These are phyloP conservation scores for Hydractinia symbiolongicarpus DNA, from an alignment of 30 jellyfish, hydroid and myxozoan genomes.

Conservation along the genomic window DNA sequence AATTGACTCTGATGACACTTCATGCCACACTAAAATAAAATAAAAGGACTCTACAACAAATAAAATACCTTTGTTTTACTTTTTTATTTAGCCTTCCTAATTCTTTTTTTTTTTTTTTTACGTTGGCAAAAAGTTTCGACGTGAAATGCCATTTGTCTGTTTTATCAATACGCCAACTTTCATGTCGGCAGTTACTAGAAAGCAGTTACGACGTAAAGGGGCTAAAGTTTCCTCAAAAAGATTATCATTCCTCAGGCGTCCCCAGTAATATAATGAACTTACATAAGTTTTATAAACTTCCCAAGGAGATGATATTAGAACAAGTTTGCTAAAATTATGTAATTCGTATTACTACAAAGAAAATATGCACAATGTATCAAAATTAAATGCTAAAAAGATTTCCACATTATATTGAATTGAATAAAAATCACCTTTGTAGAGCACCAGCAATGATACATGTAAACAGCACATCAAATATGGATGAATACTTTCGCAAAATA, in stretches of 20 bases:
- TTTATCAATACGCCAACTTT: too few species aligned
- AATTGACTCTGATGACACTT: slow-evolving; percentile 52
- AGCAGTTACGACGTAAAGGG: too few species aligned
- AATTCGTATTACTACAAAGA: background rate
- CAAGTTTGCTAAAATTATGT: background rate
- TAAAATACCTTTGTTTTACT: too few species aligned
- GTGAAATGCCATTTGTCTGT: too few species aligned
- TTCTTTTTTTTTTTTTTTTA: too few species aligned
- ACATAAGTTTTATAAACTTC: slow-evolving; percentile 7
- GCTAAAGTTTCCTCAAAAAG: too few species aligned
- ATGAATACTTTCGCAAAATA: slow-evolving; percentile 44
- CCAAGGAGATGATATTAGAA: background rate
- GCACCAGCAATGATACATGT: slow-evolving; percentile 11
- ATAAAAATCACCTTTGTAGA: background rate
- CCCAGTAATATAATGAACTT: background rate
- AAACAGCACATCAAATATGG: slow-evolving; percentile 40
- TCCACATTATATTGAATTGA: background rate
- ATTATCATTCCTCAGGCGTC: too few species aligned
- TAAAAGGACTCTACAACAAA: background rate
- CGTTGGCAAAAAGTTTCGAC: too few species aligned
- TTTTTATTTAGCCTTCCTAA: too few species aligned
- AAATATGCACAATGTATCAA: background rate
- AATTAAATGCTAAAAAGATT: background rate
- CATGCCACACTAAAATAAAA: slow-evolving; percentile 30
- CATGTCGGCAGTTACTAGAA: too few species aligned